These are phyloP conservation scores for Ceratitis capitata DNA, from an alignment of 1,140 invertebrate species.

Conservation along the genomic window DNA sequence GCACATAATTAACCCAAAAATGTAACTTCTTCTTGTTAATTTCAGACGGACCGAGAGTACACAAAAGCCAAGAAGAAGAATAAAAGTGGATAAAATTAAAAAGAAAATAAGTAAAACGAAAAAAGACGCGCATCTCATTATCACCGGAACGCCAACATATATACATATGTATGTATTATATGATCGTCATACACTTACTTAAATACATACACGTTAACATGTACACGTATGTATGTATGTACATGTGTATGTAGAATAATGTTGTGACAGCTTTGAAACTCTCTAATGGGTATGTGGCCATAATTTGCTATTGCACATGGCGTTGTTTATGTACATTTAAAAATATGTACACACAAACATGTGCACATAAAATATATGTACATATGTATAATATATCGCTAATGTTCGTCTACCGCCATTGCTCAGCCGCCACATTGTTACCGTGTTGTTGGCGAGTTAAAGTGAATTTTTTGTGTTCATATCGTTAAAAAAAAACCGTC, in stretches of 20 bases:
- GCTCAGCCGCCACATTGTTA: not conserved
- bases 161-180: conserved; percentile 19
- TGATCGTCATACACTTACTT: not conserved
- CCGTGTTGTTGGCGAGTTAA: conserved; percentile 50
- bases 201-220: too few species aligned
- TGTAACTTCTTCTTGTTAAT: conserved; percentile 64
- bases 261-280: conserved; percentile 30
- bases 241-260: not conserved
- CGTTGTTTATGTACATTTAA: not conserved
- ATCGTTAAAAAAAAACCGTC: conserved; percentile 65
- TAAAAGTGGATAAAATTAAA: conserved; percentile 9
- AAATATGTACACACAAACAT: not conserved
- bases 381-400: not conserved
- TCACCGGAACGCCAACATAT: conserved; percentile 64
- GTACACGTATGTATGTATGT: not conserved
- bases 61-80: too few species aligned
- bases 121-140: conserved; percentile 64
- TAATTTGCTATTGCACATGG: not conserved
- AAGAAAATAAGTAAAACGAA: not conserved
- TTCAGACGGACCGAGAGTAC: conserved; percentile 49
- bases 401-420: not conserved
- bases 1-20: conserved; percentile 65
- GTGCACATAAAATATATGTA: not conserved
- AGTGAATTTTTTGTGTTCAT: conserved; percentile 65
- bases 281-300: not conserved